Evolutionary conservation across 2,888 invertebrate genomes (phyloP).

Genomic region (Notodonta ziczac): DNA sequence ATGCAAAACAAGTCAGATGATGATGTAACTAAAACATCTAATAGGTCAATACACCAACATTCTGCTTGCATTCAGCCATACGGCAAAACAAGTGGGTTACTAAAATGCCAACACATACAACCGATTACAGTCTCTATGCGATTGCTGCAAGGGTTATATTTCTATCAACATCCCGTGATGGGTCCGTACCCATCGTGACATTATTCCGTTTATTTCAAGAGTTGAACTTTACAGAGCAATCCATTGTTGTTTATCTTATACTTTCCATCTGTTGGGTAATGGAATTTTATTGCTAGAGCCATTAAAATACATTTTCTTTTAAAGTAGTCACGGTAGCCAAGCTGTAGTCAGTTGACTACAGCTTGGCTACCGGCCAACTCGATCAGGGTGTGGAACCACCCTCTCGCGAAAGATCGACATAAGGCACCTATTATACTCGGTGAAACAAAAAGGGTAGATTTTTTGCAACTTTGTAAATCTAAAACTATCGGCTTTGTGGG

Average conservation of each 20-base stretch:
- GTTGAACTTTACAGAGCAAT: slow-evolving; percentile 64
- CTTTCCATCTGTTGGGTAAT: slow-evolving; percentile 50
- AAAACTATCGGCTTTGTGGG: too few relatives aligned
- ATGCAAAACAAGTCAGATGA: neutral
- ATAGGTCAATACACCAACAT: slow-evolving; percentile 18
- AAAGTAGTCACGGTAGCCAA: too few relatives aligned
- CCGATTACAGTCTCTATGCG: slow-evolving; percentile 18
- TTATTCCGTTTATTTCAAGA: slow-evolving; percentile 67
- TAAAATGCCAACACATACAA: slow-evolving; percentile 33
- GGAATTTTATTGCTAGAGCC: neutral
- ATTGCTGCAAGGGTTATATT: slow-evolving; percentile 16
- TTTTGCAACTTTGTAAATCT: too few relatives aligned
- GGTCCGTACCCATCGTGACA: slow-evolving; percentile 56
- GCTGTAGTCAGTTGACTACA: too few relatives aligned
- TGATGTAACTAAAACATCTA: slow-evolving; percentile 2
- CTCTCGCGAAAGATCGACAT: too few relatives aligned
- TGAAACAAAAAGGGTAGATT: too few relatives aligned
- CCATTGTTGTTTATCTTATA: slow-evolving; percentile 56
- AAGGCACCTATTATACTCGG: too few relatives aligned
- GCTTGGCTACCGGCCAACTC: too few relatives aligned
- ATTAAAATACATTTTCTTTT: too few relatives aligned
- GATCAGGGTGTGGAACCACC: too few relatives aligned
- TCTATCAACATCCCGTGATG: slow-evolving; percentile 9
- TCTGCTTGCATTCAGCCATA: slow-evolving; percentile 36
- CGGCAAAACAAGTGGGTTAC: slow-evolving; percentile 37